Evolutionary conservation across 2,113 vertebrate genomes (phyloP), one percentile per base, ranked within the genome.

Genomic region (Misgurnus mizolepis): DNA sequence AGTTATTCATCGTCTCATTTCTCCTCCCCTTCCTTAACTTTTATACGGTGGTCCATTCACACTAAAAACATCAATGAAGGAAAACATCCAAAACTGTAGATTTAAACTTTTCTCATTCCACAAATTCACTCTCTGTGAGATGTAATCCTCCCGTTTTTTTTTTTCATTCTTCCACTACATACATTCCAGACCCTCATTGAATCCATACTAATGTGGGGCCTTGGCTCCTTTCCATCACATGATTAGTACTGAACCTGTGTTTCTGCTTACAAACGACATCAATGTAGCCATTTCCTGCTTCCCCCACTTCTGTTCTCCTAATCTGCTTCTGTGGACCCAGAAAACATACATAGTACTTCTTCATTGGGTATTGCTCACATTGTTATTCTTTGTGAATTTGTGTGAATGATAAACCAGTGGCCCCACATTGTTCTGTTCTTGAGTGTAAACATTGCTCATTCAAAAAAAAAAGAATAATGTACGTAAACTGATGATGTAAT

Each of bases 391-490:
- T 78, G 67, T 81, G 80, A 74, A 45, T 66, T 74, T 67, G 67
- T 82, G 65, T 67, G 70, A 41, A 45, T 18, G 41, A 73, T 17
- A 62, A 75, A 22, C 40, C 41, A 43, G 1, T 17, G 22, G 47
- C 27, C 47, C 69, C 70, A 49, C 67, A 43, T 74, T 73, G 67
- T 81, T 84, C 62, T 73, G 67, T 81, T 84, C 62, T 81, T 72
- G 49, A 76, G 41, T 73, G 56, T 4, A 2, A 87, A 86, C 72
- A 78, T 87, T 88, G 72, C 79, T 83, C 84, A 83, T 74, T 68
- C 15, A n/a, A 58, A 58, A 65, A 49, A 53, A 64, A 34, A 34
- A 34, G 22, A n/a, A 60, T 69, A 49, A 70, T 73, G 81, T 64
- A 68, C 7, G 56, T 69, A 82, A n/a, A 18, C 62, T 83, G 85